A percentile compares a stretch with the other conserved stretches of the same genome.
These are phyloP conservation scores for Himalopsyche japonica DNA, from an alignment of 2,888 invertebrate genomes.

Conservation along the genomic window DNA sequence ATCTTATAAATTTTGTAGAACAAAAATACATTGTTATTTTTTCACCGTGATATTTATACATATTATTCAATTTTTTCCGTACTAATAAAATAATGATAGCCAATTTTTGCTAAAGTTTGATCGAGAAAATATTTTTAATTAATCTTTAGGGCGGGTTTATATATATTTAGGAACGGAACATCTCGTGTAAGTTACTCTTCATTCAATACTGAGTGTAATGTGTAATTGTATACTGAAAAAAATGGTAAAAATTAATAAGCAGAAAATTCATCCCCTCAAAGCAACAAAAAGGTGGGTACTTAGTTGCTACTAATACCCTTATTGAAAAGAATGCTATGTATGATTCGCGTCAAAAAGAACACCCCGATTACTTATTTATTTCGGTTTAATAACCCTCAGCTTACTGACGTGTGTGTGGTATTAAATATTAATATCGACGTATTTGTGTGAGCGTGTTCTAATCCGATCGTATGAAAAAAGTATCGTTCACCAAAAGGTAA, in stretches of 20 bases:
- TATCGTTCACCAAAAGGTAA: too few relatives aligned
- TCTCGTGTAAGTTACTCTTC: neutral
- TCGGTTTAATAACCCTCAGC: constrained; percentile 15
- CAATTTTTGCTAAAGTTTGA: too few relatives aligned
- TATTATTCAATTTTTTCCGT: too few relatives aligned
- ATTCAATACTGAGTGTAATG: neutral
- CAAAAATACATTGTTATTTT: too few relatives aligned
- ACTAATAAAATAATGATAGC: too few relatives aligned
- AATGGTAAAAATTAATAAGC: neutral
- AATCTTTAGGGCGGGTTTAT: too few relatives aligned
- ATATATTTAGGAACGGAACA: too few relatives aligned
- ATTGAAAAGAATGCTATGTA: neutral
- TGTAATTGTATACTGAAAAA: neutral
- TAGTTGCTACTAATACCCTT: constrained; percentile 13
- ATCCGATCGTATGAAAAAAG: neutral
- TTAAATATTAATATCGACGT: constrained; percentile 15
- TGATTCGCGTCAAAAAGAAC: constrained; percentile 13
- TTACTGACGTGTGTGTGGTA: neutral
- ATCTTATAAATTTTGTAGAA: too few relatives aligned
- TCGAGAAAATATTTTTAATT: too few relatives aligned
- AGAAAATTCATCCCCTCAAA: neutral
- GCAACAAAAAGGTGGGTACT: neutral
- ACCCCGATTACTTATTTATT: constrained; percentile 3
- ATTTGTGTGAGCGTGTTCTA: neutral
- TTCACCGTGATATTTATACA: too few relatives aligned